Base-by-base conservation (phyloP, 2,888 invertebrate genomes). In the Laspeyria flexula region DNA sequence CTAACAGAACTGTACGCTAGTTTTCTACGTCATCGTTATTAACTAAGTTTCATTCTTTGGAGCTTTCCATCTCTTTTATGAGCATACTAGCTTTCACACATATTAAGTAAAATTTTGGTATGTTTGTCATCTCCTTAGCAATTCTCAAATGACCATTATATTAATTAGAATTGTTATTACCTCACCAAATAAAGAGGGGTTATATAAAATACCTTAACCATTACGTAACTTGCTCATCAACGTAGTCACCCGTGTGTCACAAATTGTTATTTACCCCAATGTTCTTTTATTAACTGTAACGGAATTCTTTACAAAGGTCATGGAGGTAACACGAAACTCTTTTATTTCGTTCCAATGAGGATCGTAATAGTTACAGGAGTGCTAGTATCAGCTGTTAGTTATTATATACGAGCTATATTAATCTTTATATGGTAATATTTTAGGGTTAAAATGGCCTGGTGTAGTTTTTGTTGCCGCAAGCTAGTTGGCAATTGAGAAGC, bases 221-320 rank as follows among this genome's bases (percentile, higher is more conserved):
- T 21, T 21, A 21, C 21, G 3, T 21, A 21, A 21, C 21, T 3
- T 3, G 21, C 5, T 3, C 21, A 21, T 21, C 21, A 13, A 37
- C 18, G 27, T 1, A 12, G n/a, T 10, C 34, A 40, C 7, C 64
- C 37, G 43, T 65, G 46, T 60, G 51, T 52, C 44, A 49, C 21
- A 40, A 40, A 46, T 46, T 46, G 48, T 55, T 65, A 56, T 51
- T 45, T 53, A 55, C 70, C 62, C 59, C 74, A 59, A 55, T 64
- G 70, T 73, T 81, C 81, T 81, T 84, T 84, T 83, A 85, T 85
- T 82, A 81, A 77, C 76, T 71, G 75, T 70, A 71, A 60, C 67
- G 70, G 73, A 83, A 82, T 85, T 81, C 78, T 74, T 77, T 63
- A 78, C 74, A 82, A 85, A 86, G 86, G 86, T 85, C 82, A 80